Conservation (phyloP, 2,797 vertebrate genomes). For the Enteromius argenteus region DNA sequence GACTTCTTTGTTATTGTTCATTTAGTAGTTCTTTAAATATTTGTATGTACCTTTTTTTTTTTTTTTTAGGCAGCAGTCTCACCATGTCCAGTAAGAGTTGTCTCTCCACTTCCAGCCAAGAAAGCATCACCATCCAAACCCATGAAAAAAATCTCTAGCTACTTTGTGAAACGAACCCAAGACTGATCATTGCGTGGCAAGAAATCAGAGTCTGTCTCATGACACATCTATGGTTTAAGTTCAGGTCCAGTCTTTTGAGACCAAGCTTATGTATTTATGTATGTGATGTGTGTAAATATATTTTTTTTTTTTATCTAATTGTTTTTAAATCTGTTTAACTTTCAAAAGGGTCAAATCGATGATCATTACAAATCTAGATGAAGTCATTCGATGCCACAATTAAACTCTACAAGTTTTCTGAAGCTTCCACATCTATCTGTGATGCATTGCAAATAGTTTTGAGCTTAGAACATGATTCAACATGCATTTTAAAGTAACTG, state of each 20-base stretch:
- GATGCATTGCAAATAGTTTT: background rate
- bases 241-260: background rate
- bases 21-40: background rate
- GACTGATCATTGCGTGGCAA: slow-evolving; percentile 66
- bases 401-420: slow-evolving; percentile 2
- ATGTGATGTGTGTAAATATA: background rate
- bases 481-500: background rate
- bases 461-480: background rate
- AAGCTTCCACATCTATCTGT: background rate
- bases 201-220: slow-evolving; percentile 6
- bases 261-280: slow-evolving; percentile 35
- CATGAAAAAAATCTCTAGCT: slow-evolving; percentile 94
- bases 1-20: background rate
- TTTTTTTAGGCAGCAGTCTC: slow-evolving; percentile 48
- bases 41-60: background rate
- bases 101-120: slow-evolving; percentile 60
- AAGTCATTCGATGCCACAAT: background rate
- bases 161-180: slow-evolving; percentile 84
- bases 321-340: background rate
- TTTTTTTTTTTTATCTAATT: background rate
- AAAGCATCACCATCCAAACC: slow-evolving; percentile 75
- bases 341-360: background rate
- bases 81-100: slow-evolving; percentile 19
- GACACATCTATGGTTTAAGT: background rate
- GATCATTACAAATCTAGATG: background rate